phyloP scores from a whole-genome alignment of 2,888 invertebrate species.

The Harpalus rufipes region DNA sequence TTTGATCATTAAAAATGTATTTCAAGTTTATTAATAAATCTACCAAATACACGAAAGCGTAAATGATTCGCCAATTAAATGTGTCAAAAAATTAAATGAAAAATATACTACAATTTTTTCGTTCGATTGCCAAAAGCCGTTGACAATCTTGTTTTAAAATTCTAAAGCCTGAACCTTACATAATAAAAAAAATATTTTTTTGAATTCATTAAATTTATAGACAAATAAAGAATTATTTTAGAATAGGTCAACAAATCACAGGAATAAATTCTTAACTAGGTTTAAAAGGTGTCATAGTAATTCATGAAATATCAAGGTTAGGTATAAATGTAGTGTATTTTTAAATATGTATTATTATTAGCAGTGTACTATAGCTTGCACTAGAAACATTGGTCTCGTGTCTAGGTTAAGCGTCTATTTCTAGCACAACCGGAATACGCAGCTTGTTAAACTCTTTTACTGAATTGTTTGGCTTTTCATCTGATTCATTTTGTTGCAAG shows the following conservation, averaged over 20 bases:
- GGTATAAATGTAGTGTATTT: conserved; percentile 19
- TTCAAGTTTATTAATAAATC: neutral
- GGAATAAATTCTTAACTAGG: neutral
- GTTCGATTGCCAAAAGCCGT: neutral
- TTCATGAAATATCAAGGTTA: conserved; percentile 39
- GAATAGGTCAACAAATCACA: neutral
- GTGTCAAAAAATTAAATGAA: neutral
- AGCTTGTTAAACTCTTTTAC: neutral
- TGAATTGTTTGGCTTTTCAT: conserved; percentile 34
- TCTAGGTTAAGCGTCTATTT: conserved; percentile 42
- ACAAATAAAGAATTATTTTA: neutral
- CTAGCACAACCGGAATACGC: conserved; percentile 6
- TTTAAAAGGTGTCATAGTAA: neutral
- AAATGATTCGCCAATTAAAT: neutral
- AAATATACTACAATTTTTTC: neutral
- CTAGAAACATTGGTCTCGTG: conserved; percentile 40
- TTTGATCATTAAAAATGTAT: neutral
- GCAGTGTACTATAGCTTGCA: conserved; percentile 22
- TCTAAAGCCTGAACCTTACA: neutral
- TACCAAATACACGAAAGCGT: neutral
- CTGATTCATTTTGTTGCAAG: neutral
- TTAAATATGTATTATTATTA: conserved; percentile 38
- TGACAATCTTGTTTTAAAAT: neutral
- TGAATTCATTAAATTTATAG: neutral
- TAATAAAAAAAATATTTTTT: neutral